Percentiles rank a stretch among this genome's conserved stretches.
Conservation (phyloP, 2,797 vertebrate species). For the Mus minutoides region DNA sequence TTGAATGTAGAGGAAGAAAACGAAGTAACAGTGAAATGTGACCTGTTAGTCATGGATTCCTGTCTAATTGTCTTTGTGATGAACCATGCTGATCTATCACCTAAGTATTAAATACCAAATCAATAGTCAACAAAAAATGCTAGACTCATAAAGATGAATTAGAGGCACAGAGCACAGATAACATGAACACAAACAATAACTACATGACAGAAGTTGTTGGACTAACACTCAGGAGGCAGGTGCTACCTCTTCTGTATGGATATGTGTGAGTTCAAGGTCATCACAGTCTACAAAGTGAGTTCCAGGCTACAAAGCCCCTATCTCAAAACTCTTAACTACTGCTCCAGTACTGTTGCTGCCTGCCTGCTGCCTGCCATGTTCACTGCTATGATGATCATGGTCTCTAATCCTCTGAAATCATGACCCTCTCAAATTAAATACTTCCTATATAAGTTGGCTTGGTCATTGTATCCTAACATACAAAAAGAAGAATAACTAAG, state of each 20-base stretch:
- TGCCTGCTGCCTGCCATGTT: neutral
- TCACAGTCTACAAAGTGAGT: neutral
- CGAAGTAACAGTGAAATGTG: neutral
- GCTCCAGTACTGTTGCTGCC: neutral
- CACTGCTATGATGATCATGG: neutral
- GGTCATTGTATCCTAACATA: neutral
- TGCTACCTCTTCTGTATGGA: too few species aligned
- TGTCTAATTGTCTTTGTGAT: neutral
- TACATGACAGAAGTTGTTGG: neutral
- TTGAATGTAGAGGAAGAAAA: neutral
- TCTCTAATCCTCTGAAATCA: neutral
- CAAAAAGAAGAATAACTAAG: neutral
- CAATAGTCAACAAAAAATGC: neutral
- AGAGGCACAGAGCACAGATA: neutral
- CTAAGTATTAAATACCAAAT: neutral
- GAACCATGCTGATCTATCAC: neutral
- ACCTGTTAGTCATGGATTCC: neutral
- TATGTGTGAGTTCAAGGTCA: neutral
- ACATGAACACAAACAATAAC: neutral
- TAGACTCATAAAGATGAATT: neutral
- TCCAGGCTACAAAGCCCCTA: neutral
- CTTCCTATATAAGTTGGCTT: neutral
- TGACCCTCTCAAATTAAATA: neutral
- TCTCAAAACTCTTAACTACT: neutral
- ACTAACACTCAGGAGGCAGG: neutral